A percentile compares a stretch with the other conserved stretches of the same genome.
Conservation (phyloP, 2,888 invertebrate genomes). For the Seira sanloemensis region DNA sequence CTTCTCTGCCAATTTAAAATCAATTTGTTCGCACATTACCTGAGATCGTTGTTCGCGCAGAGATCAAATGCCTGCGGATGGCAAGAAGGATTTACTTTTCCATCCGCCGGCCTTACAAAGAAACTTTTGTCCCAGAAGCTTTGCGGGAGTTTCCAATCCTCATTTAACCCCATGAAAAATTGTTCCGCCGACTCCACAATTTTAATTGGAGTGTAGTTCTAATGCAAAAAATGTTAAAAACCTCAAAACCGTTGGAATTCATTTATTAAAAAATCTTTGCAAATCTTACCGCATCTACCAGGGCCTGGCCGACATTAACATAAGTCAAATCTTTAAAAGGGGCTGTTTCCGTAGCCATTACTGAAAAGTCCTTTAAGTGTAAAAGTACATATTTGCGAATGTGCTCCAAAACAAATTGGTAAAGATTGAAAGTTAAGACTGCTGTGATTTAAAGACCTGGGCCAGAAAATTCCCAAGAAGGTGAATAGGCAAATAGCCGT, state of each 20-base stretch:
- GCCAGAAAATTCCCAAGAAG: constrained; percentile 81
- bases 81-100: constrained; percentile 74
- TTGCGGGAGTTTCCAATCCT: constrained; percentile 86
- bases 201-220: constrained; percentile 75
- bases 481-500: constrained; percentile 74
- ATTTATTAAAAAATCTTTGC: neutral
- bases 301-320: constrained; percentile 85
- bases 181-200: constrained; percentile 90
- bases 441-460: too few species aligned
- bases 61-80: constrained; percentile 76
- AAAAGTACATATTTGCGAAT: too few species aligned
- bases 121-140: constrained; percentile 89
- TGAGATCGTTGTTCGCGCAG: constrained; percentile 75
- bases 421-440: too few species aligned
- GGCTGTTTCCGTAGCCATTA: constrained; percentile 77
- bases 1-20: neutral
- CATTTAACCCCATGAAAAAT: constrained; percentile 87
- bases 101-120: constrained; percentile 84
- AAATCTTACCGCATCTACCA: constrained; percentile 78
- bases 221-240: constrained; percentile 18
- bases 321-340: constrained; percentile 77
- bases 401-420: too few species aligned
- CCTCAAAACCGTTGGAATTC: neutral
- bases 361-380: constrained; percentile 80
- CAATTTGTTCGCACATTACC: constrained; percentile 73